A percentile compares a stretch with the other conserved stretches of the same genome.
phyloP scores from a whole-genome alignment of 2,888 invertebrate genomes.

The Cantharis nigra region DNA sequence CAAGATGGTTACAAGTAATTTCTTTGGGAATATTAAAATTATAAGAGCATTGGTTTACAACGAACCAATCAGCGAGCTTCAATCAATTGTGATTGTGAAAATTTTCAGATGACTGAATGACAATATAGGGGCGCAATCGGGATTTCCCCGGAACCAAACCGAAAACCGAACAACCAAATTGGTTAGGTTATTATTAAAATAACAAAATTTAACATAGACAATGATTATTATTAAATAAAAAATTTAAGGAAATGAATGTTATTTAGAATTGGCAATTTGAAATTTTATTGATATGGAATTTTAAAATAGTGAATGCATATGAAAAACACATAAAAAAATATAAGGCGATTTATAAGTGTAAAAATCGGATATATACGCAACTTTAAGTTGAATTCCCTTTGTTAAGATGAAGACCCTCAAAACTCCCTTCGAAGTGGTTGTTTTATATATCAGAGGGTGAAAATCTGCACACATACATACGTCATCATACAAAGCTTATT shows the following conservation, averaged over 20 bases:
- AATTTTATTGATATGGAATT: not conserved
- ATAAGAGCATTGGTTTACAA: no score
- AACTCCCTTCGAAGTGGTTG: constrained; percentile 37
- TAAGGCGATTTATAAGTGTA: constrained; percentile 48
- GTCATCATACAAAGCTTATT: constrained; percentile 46
- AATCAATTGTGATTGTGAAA: no score
- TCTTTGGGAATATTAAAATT: not conserved
- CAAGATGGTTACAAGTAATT: not conserved
- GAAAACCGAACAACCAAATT: no score
- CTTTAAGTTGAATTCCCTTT: constrained; percentile 43
- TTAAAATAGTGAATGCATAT: not conserved
- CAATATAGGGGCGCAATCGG: no score
- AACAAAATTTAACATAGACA: no score
- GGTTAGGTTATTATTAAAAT: not conserved
- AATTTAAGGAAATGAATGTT: no score
- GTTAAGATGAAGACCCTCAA: constrained; percentile 44
- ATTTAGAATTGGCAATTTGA: not conserved
- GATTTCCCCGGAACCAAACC: no score
- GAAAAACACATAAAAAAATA: constrained; percentile 33
- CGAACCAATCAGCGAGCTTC: no score
- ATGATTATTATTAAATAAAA: no score
- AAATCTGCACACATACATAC: constrained; percentile 39
- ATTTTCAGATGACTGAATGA: no score
- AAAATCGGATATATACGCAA: constrained; percentile 45
- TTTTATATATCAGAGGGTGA: constrained; percentile 39